These are phyloP conservation scores for Brachirus orientalis DNA, from an alignment of 2,113 vertebrate genomes.

Conservation along the genomic window DNA sequence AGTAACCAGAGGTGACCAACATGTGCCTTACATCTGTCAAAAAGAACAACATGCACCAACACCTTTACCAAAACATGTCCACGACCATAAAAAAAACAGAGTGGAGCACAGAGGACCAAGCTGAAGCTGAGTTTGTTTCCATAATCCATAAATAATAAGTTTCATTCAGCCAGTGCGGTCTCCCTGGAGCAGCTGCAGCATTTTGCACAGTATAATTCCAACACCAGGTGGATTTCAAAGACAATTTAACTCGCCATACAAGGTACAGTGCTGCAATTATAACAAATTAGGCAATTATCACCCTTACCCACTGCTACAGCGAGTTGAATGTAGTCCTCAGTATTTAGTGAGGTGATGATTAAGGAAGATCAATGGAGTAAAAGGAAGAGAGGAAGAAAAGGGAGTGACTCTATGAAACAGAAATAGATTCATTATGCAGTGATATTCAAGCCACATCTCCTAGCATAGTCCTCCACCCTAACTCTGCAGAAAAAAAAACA, in stretches of 20 bases:
- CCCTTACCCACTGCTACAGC: conserved; percentile 17
- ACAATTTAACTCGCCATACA: conserved; percentile 51
- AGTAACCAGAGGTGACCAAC: not conserved
- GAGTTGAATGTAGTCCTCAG: conserved; percentile 32
- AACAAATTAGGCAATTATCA: conserved; percentile 66
- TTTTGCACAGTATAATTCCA: conserved; percentile 34
- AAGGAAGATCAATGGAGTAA: conserved; percentile 32
- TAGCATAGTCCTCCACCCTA: conserved; percentile 3
- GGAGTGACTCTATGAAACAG: conserved; percentile 11
- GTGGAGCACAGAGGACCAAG: conserved; percentile 2
- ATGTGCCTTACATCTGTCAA: no score
- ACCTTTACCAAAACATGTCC: not conserved
- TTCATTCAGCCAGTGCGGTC: conserved; percentile 21
- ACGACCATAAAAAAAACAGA: conserved; percentile 12
- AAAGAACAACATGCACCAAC: not conserved
- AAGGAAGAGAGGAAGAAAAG: not conserved
- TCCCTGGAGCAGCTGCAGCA: conserved; percentile 32
- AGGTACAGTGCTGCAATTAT: conserved; percentile 51
- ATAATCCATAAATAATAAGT: no score
- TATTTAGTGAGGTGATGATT: conserved; percentile 50
- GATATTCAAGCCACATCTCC: conserved; percentile 46
- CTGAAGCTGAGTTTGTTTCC: conserved; percentile 31
- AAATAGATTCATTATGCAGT: conserved; percentile 54
- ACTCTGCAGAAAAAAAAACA: not conserved
- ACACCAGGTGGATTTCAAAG: conserved; percentile 61